A percentile compares a stretch with the other conserved stretches of the same genome.
Conservation (phyloP, 2,797 vertebrate species). For the Megaceryle alcyon region DNA sequence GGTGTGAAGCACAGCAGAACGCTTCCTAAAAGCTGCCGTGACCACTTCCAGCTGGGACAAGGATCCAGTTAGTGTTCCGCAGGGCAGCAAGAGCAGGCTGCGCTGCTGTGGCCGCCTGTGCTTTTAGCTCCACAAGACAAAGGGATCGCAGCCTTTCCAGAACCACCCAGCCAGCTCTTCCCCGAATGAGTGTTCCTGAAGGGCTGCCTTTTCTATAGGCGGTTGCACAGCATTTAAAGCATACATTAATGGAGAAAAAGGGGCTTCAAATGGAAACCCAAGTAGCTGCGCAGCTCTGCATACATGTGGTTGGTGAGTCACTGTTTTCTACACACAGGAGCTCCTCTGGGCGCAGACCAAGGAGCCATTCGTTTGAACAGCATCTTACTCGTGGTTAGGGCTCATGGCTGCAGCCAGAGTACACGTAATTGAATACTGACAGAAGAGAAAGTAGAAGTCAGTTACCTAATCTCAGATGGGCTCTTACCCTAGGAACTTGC, state of each 20-base stretch:
- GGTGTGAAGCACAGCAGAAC: not conserved
- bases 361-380: not conserved
- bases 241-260: not conserved
- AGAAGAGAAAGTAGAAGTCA: not conserved
- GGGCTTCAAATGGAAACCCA: not conserved
- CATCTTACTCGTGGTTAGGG: not conserved
- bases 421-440: not conserved
- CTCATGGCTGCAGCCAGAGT: not conserved
- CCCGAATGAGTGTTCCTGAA: fast-evolving
- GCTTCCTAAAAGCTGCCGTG: fast-evolving
- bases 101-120: not conserved
- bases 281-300: not conserved
- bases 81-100: not conserved
- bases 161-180: not conserved
- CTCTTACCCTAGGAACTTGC: not conserved
- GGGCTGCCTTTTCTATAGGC: not conserved
- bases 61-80: no score
- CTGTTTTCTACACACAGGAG: not conserved
- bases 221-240: not conserved
- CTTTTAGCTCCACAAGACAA: not conserved
- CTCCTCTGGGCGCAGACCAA: not conserved
- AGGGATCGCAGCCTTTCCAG: not conserved
- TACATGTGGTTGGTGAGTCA: not conserved
- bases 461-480: not conserved
- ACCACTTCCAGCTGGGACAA: not conserved